Percentiles rank a stretch among this genome's conserved stretches.
These are phyloP conservation scores for Todiramphus saurophagus DNA, from an alignment of 2,113 vertebrate genomes.

Conservation along the genomic window DNA sequence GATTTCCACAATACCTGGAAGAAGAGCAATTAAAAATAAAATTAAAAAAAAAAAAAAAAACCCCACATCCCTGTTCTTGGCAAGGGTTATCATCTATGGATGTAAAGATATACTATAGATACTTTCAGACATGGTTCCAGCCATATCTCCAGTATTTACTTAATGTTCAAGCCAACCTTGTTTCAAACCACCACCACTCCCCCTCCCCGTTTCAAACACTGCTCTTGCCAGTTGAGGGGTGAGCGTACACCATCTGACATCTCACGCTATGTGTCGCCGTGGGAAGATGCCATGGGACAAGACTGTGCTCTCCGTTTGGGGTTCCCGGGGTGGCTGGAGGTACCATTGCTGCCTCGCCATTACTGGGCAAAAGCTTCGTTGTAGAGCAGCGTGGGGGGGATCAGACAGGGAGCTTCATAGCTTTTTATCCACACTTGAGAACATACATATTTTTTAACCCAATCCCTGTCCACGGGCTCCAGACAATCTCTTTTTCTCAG, in stretches of 20 bases:
- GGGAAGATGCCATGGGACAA: neutral
- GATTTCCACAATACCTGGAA: neutral
- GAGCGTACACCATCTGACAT: neutral
- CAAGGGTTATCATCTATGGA: fast-evolving
- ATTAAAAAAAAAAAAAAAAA: neutral
- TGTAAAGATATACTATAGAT: fast-evolving
- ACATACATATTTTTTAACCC: neutral
- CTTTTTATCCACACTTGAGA: neutral
- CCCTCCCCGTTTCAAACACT: neutral
- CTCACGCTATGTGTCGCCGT: fast-evolving
- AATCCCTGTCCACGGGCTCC: neutral
- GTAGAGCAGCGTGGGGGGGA: neutral
- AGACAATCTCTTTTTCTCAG: neutral
- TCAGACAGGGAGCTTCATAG: neutral
- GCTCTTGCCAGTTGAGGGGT: neutral
- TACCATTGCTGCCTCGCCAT: neutral
- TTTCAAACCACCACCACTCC: neutral
- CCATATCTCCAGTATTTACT: neutral
- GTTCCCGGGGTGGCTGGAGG: fast-evolving
- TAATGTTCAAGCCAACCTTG: neutral
- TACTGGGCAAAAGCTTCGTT: neutral
- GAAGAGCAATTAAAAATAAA: neutral
- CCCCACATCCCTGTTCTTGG: neutral
- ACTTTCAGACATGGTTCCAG: neutral
- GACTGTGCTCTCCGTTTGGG: neutral